Evolutionary conservation across 2,113 vertebrate genomes (phyloP), one percentile per base, ranked within the genome.

Genomic region (Myiozetetes cayanensis): DNA sequence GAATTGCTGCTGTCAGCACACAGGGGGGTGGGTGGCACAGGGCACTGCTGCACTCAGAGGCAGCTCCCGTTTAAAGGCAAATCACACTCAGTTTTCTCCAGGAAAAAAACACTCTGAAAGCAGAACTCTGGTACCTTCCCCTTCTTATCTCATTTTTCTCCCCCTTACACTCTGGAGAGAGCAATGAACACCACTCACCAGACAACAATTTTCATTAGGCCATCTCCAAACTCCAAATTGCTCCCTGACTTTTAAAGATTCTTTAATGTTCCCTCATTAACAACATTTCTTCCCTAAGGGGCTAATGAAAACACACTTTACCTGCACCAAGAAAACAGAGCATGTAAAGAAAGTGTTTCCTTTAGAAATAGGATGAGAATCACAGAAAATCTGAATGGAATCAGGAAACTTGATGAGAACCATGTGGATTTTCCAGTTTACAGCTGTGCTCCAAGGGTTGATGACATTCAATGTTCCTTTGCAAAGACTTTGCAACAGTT

Each of bases 1-100:
- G 84, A 94, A 94, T 43, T 47, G 87, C 91, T 87, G 21, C 0
- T 79, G 85, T 89, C 95, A 96, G 90, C 85, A 94, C 10, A 4
- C 4, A 27, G 75, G 21, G 14, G 9, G 75, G 89, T 72, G 13
- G 79, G 72, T 10, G 20, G 8, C 87, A 18, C 2, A 0, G 47
- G 62, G 49, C 71, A 9, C 11, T 56, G 56, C 55, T 41, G 65
- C 67, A 27, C 71, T 72, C 62, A 59, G 44, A 37, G 72, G 75
- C 79, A 25, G 75, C 76, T 79, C 47, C 1, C 1, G 37, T 87
- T 49, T 33, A 49, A 82, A 93, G 75, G 86, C 49, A 92, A 70
- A 88, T 21, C 67, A 53, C 72, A 70, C 9, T 9, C 27, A 9
- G 49, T 13, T 80, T 46, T 24, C 55, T 50, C 5, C 7, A 62